These are phyloP conservation scores for Epinephelus moara DNA, from an alignment of 2,113 vertebrate species.

Conservation along the genomic window DNA sequence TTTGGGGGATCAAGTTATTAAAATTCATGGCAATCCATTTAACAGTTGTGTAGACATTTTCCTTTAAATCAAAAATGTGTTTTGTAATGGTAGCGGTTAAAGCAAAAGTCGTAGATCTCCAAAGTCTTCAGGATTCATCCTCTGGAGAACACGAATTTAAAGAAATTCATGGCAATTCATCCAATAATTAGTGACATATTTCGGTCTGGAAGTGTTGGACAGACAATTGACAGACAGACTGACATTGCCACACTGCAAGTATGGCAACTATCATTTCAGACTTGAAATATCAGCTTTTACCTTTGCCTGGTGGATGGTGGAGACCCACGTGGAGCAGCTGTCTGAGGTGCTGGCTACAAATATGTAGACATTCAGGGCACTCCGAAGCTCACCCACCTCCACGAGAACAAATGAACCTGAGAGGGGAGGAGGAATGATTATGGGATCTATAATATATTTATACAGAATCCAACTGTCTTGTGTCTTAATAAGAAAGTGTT, in stretches of 20 bases:
- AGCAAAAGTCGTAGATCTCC: too few species aligned
- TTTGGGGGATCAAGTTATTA: too few species aligned
- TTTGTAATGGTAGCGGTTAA: too few species aligned
- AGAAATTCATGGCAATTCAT: too few species aligned
- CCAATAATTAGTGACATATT: too few species aligned
- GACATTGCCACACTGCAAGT: neutral
- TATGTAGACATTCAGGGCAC: slow-evolving; percentile 78
- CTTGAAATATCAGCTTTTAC: slow-evolving; percentile 53
- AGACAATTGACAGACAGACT: neutral
- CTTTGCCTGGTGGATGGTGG: slow-evolving; percentile 77
- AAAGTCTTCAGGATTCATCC: too few species aligned
- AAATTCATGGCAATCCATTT: neutral
- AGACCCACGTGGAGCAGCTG: slow-evolving; percentile 78
- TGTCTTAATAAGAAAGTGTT: neutral
- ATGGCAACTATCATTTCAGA: neutral
- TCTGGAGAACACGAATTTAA: too few species aligned
- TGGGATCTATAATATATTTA: neutral
- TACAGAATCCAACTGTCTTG: neutral
- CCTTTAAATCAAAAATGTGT: too few species aligned
- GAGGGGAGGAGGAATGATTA: slow-evolving; percentile 19
- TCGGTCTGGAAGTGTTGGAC: neutral
- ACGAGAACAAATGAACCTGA: slow-evolving; percentile 84
- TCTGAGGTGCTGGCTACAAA: slow-evolving; percentile 75
- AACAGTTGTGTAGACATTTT: neutral
- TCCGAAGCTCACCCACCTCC: slow-evolving; percentile 82